Base-by-base conservation (phyloP, 2,113 vertebrate genomes). In the Kobus ellipsiprymnus region DNA sequence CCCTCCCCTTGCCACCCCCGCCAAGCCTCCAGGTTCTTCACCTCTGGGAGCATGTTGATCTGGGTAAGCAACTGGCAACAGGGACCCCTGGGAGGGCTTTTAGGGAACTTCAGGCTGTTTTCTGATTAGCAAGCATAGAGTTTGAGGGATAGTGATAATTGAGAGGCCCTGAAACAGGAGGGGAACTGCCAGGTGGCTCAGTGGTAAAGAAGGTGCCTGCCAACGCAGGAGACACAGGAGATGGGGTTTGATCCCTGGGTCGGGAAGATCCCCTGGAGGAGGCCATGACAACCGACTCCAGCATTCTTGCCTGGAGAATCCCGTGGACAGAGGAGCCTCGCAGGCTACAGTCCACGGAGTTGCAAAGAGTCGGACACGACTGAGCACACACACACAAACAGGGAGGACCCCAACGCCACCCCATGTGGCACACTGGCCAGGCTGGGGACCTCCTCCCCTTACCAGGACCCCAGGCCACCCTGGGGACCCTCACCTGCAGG, bases 401-500 rank as follows among this genome's bases (percentile, higher is more conserved):
- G 64, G 64, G 23, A 50, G 25, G 62, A 29, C 13, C 55, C 11
- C 10, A 6, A 13, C 2, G 67, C 36, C 44, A 55, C n/a, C n/a
- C 67, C 29, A 7, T 6, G 81, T 4, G 50, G 50, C 60, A 30
- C 14, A 6, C 19, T 33, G 46, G 52, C 33, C 1, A 0, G 57
- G 25, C 23, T 54, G 44, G 46, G 48, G 50, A 30, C 44, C 11
- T 23, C n/a, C 19, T 23, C 67, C 4, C 46, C 33, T 88, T n/a
- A 12, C 33, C 44, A 48, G 74, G 11, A 13, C 29, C 67, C 60
- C 7, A 17, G 15, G 29, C 23, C 23, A 7, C 27, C 36, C 36
- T 3, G 8, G 6, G 60, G 44, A 3, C 7, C 4, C 92, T 97
- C 98, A 99, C 99, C 99, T 99, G 99, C 91, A 99, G 98, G 89